Evolutionary conservation across 1,140 invertebrate genomes (phyloP), one percentile per base, ranked within the genome.

Genomic region (Drepana arcuata): DNA sequence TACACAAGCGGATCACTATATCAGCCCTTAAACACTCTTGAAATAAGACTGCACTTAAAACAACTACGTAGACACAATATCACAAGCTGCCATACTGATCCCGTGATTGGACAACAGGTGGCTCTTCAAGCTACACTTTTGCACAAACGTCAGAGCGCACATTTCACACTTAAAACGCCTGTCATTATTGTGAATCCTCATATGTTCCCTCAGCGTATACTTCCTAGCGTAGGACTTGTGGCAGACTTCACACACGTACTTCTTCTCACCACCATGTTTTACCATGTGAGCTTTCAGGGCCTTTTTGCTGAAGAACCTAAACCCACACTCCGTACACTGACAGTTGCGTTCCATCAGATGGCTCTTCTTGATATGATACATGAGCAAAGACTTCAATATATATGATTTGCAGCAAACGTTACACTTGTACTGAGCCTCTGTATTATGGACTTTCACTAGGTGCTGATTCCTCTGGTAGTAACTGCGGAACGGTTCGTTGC

Each of bases 211-310:
- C 1, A 87, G 7, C 0, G 84, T 86, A 24, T 82, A 85, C 18
- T 83, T 85, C 26, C 84, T 78, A 0, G 84, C 89, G 58, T 86
- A 90, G 47, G 67, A 74, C 39, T 88, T 88, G 7, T 86, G 84
- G 59, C 92, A 94, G 2, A 88, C 83, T 1, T 86, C 85, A 50
- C 86, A 86, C 21, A 88, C 85, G 54, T 92, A 91, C 1, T 90
- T 92, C 14, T 89, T 87, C 46, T 92, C 90, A 0, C 92, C 90
- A 0, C 88, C 91, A 48, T 88, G 87, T 16, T 75, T 75, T 0
- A 84, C 59, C 74, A 86, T 84, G 39, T 87, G 85, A 0, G 72
- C 74, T 27, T 72, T 71, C 0, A 87, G 48, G 0, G 79, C 80
- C 30, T 85, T 79, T 41, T 84, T 86, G 36, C 77, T 77, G 71